Conservation (phyloP, 2,888 invertebrate genomes). For the Drosophila falleni region DNA sequence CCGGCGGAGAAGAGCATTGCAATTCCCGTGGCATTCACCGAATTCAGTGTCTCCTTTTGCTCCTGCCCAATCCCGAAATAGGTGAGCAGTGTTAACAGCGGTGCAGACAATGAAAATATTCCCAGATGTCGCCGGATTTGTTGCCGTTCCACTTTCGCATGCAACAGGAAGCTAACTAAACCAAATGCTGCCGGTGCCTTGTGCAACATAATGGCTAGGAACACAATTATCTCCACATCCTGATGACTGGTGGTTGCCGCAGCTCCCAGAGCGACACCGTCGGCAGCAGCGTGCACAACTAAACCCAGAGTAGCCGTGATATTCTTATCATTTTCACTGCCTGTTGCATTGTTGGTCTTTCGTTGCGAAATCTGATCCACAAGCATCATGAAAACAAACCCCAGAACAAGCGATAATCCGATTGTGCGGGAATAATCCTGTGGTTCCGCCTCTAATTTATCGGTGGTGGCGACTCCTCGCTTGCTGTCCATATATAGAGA, state of each 20-base stretch:
- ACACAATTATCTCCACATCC: conserved; percentile 98
- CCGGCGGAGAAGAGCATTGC: conserved; percentile 99
- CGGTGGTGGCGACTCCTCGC: background rate
- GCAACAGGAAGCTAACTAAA: conserved; percentile 97
- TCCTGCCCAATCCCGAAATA: conserved; percentile 97
- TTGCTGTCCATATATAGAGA: conserved; percentile 88
- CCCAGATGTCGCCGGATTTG: conserved; percentile 95
- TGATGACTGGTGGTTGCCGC: conserved; percentile 98
- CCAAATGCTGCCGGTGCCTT: conserved; percentile 99
- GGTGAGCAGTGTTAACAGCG: conserved; percentile 94
- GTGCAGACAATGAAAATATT: conserved; percentile 97
- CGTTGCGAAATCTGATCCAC: conserved; percentile 93
- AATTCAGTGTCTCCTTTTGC: conserved; percentile 95
- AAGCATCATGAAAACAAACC: conserved; percentile 98
- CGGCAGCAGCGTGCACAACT: conserved; percentile 99
- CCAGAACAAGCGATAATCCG: conserved; percentile 95
- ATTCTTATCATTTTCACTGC: conserved; percentile 89
- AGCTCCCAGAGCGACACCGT: conserved; percentile 99
- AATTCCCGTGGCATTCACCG: conserved; percentile 96
- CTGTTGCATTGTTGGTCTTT: conserved; percentile 74
- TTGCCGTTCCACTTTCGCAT: conserved; percentile 95
- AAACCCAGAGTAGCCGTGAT: conserved; percentile 98
- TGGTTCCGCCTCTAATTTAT: background rate
- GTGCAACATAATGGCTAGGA: conserved; percentile 99
- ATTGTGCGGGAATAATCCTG: conserved; percentile 87